A percentile compares a stretch with the other conserved stretches of the same genome.
Evolutionary conservation across 2,797 vertebrate species (phyloP).

Genomic region (Phrynocephalus forsythii): DNA sequence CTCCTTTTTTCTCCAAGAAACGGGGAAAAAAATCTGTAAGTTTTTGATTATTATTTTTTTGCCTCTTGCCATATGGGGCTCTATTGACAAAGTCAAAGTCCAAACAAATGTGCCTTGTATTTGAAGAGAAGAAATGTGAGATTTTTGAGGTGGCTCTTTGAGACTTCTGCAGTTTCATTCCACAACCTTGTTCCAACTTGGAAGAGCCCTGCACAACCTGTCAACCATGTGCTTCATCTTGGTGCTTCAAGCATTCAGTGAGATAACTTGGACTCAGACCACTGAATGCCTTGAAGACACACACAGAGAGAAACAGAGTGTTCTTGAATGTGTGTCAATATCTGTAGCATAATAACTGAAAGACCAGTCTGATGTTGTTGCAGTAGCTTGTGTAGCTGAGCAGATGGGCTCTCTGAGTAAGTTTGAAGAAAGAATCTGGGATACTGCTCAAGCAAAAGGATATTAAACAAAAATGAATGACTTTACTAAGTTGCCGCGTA

Average conservation of each 20-base stretch:
- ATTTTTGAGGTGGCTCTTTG: conserved; percentile 36
- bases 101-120: conserved; percentile 40
- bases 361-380: conserved; percentile 36
- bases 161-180: conserved; percentile 32
- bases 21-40: neutral
- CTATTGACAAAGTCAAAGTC: conserved; percentile 34
- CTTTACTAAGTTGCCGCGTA: neutral
- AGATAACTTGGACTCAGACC: conserved; percentile 47
- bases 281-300: conserved; percentile 48
- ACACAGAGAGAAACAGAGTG: conserved; percentile 42
- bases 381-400: conserved; percentile 30
- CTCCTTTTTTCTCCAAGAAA: conserved; percentile 13
- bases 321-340: conserved; percentile 50
- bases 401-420: conserved; percentile 42
- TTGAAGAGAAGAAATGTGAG: conserved; percentile 13
- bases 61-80: conserved; percentile 37
- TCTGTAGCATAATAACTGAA: conserved; percentile 40
- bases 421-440: conserved; percentile 33
- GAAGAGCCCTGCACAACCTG: conserved; percentile 45
- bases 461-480: neutral
- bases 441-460: neutral
- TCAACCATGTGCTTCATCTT: conserved; percentile 45
- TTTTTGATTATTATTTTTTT: conserved; percentile 24
- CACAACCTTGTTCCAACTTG: conserved; percentile 45
- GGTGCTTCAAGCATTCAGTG: conserved; percentile 48